Percentiles rank a stretch among this genome's conserved stretches.
Conservation (phyloP, 2,113 vertebrate genomes). For the Mobula birostris region DNA sequence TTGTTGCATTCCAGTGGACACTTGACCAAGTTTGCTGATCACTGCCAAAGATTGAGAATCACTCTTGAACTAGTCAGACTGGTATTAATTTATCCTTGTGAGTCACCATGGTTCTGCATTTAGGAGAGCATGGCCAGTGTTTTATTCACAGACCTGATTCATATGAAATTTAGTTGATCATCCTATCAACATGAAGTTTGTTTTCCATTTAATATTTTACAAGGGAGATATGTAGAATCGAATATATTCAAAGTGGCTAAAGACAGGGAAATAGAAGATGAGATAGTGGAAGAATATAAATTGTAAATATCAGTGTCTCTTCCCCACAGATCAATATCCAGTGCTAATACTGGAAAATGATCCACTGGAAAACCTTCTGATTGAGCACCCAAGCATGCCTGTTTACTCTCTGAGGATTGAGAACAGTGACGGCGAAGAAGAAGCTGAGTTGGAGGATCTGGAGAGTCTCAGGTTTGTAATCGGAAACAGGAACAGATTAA, state of each 20-base stretch:
- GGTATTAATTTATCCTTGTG: neutral
- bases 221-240: neutral
- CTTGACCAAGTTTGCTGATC: neutral
- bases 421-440: conserved; percentile 43
- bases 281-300: neutral
- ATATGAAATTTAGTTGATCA: neutral
- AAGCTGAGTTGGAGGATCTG: conserved; percentile 46
- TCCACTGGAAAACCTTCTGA: conserved; percentile 59
- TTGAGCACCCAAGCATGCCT: conserved; percentile 64
- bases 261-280: neutral
- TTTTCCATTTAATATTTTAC: neutral
- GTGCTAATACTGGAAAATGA: conserved; percentile 42
- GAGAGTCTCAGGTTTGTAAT: conserved; percentile 49
- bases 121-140: neutral
- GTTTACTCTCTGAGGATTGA: conserved; percentile 53
- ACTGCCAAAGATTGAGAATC: neutral
- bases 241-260: neutral
- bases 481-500: neutral
- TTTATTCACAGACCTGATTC: neutral
- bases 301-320: neutral
- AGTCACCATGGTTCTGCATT: neutral
- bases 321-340: conserved; percentile 42
- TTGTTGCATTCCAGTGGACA: neutral
- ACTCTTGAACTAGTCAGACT: neutral
- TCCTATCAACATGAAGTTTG: neutral